These are phyloP conservation scores for Merodon equestris DNA, from an alignment of 2,888 invertebrate genomes.

Conservation along the genomic window DNA sequence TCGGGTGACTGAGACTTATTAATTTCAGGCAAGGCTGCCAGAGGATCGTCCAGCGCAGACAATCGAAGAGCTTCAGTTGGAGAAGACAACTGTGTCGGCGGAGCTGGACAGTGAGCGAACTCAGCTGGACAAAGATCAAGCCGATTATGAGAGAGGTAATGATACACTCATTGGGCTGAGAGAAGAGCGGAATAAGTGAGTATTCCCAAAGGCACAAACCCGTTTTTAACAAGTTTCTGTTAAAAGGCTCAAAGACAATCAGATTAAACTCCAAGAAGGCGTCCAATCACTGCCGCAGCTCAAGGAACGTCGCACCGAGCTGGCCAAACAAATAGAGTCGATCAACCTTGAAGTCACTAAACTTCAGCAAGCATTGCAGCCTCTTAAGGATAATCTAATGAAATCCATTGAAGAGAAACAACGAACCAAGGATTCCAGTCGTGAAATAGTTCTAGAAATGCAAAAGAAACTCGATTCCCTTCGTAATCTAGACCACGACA, in stretches of 20 bases:
- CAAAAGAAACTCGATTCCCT: conserved; percentile 72
- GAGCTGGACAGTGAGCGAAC: conserved; percentile 79
- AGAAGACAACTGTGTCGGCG: conserved; percentile 80
- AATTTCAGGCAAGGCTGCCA: conserved; percentile 76
- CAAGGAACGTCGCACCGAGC: conserved; percentile 73
- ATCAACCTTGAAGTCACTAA: conserved; percentile 76
- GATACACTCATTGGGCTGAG: conserved; percentile 76
- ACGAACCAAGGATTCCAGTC: conserved; percentile 72
- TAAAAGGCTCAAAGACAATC: conserved; percentile 82
- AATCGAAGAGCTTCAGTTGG: conserved; percentile 79
- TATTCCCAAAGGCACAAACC: neutral
- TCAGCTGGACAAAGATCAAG: conserved; percentile 80
- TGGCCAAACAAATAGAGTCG: conserved; percentile 70
- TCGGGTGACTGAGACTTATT: neutral
- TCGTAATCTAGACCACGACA: conserved; percentile 75
- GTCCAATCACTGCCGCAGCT: conserved; percentile 79
- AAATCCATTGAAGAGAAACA: conserved; percentile 77
- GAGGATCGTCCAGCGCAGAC: conserved; percentile 73
- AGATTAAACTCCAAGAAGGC: conserved; percentile 84
- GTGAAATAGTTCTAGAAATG: conserved; percentile 71
- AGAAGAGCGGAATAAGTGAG: conserved; percentile 75
- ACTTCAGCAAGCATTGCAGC: conserved; percentile 79
- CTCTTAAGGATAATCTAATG: conserved; percentile 73
- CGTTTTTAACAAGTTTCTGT: neutral
- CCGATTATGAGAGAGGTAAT: conserved; percentile 77